Percentiles rank a stretch among this genome's conserved stretches.
Conservation (phyloP, 2,888 invertebrate genomes). For the Microctonus brassicae region DNA sequence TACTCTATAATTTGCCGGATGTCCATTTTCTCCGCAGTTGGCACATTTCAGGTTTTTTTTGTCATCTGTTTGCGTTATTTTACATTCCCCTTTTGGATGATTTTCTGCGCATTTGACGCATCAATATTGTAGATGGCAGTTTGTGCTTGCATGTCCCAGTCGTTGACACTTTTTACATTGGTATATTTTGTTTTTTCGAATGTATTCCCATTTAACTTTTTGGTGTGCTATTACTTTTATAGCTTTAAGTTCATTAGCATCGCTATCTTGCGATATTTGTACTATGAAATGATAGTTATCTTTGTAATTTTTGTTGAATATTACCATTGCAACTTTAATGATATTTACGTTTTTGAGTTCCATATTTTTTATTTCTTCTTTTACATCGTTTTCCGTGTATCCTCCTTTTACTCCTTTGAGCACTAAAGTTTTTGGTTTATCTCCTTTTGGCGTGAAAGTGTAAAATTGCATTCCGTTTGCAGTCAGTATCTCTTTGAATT, state of each 20-base stretch:
- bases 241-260: not conserved
- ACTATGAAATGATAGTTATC: conserved; percentile 4
- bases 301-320: too few species aligned
- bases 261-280: conserved; percentile 19
- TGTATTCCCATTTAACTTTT: conserved; percentile 22
- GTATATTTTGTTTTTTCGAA: conserved; percentile 11
- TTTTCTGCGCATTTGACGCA: conserved; percentile 33
- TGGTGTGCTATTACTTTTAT: conserved; percentile 19
- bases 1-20: conserved; percentile 4
- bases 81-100: conserved; percentile 17
- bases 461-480: too few species aligned
- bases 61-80: not conserved
- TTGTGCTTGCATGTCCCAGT: conserved; percentile 21
- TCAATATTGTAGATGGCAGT: conserved; percentile 15
- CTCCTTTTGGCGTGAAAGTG: too few species aligned
- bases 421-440: too few species aligned
- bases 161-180: conserved; percentile 37
- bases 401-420: too few species aligned
- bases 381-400: too few species aligned
- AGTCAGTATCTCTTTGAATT: too few species aligned
- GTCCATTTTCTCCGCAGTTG: conserved; percentile 4
- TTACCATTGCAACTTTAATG: too few species aligned
- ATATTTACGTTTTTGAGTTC: too few species aligned
- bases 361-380: too few species aligned
- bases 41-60: not conserved